A percentile compares a stretch with the other conserved stretches of the same genome.
phyloP scores from a whole-genome alignment of 2,888 invertebrate genomes.

The Penaeus monodon region DNA sequence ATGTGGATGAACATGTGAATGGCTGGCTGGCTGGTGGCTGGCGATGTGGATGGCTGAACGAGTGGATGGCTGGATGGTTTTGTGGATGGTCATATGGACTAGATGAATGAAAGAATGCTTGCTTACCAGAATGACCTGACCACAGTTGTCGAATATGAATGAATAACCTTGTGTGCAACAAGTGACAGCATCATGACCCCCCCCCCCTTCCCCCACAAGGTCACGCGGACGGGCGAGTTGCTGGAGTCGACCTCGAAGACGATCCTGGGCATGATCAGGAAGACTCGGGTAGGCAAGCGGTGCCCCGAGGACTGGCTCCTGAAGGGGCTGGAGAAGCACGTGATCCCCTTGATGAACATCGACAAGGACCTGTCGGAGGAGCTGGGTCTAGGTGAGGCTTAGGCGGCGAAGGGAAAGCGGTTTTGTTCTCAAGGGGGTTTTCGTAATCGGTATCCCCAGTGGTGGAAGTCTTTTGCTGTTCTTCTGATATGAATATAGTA shows the following conservation, averaged over 20 bases:
- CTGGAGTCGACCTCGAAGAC: slow-evolving; percentile 52
- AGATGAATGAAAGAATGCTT: too few relatives aligned
- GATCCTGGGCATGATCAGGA: slow-evolving; percentile 56
- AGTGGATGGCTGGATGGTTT: too few relatives aligned
- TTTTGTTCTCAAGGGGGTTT: background rate
- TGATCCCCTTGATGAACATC: slow-evolving; percentile 57
- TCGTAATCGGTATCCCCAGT: too few relatives aligned
- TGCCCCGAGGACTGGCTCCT: slow-evolving; percentile 58
- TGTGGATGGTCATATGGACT: too few relatives aligned
- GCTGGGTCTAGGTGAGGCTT: slow-evolving; percentile 50
- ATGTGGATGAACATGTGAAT: too few relatives aligned
- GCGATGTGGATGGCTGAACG: too few relatives aligned
- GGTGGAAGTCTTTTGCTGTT: background rate
- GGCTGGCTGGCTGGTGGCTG: too few relatives aligned
- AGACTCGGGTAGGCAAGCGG: slow-evolving; percentile 62
- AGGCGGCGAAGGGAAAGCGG: background rate
- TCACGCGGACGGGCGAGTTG: slow-evolving; percentile 57
- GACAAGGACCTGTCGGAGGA: slow-evolving; percentile 52
- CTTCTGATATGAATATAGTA: background rate
- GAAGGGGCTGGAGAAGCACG: slow-evolving; percentile 60
- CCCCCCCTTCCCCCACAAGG: slow-evolving; percentile 26
- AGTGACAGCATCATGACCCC: background rate
- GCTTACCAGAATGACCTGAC: too few relatives aligned
- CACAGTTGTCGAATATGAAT: background rate
- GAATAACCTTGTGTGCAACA: background rate